Evolutionary conservation across 1,140 invertebrate genomes (phyloP).

Genomic region (Drosophila subpulchrella): DNA sequence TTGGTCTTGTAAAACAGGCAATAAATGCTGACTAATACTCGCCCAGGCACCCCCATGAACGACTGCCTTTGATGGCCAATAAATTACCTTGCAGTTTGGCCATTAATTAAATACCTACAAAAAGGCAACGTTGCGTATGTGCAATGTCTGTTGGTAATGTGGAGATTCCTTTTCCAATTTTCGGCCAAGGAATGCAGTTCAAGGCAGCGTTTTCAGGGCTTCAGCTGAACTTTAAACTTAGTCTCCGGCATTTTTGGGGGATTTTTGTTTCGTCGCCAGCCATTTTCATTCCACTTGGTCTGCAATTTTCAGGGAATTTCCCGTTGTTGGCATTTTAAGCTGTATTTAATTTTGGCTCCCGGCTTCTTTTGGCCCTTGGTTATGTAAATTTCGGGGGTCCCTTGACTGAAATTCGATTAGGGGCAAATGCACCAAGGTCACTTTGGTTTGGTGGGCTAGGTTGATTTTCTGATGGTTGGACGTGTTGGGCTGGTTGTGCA

Average conservation of each 20-base stretch:
- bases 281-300: constrained; percentile 35
- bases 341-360: constrained; percentile 58
- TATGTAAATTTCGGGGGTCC: constrained; percentile 54
- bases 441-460: constrained; percentile 18
- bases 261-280: neutral
- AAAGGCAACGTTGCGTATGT: constrained; percentile 47
- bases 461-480: neutral
- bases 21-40: constrained; percentile 52
- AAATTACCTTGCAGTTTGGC: constrained; percentile 58
- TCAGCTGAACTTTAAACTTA: constrained; percentile 44
- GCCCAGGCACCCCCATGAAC: neutral
- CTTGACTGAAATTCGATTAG: constrained; percentile 56
- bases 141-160: constrained; percentile 33
- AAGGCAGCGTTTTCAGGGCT: constrained; percentile 19
- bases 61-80: constrained; percentile 47
- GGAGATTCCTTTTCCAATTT: constrained; percentile 1
- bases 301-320: constrained; percentile 29
- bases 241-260: neutral
- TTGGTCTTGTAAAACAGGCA: constrained; percentile 69
- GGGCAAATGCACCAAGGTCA: constrained; percentile 54
- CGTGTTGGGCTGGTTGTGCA: constrained; percentile 6
- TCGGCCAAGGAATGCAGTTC: constrained; percentile 31
- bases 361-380: constrained; percentile 20
- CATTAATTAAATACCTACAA: constrained; percentile 59
- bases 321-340: constrained; percentile 56